A percentile compares a stretch with the other conserved stretches of the same genome.
phyloP scores from a whole-genome alignment of 1,140 invertebrate species.

The Drosophila gunungcola region DNA sequence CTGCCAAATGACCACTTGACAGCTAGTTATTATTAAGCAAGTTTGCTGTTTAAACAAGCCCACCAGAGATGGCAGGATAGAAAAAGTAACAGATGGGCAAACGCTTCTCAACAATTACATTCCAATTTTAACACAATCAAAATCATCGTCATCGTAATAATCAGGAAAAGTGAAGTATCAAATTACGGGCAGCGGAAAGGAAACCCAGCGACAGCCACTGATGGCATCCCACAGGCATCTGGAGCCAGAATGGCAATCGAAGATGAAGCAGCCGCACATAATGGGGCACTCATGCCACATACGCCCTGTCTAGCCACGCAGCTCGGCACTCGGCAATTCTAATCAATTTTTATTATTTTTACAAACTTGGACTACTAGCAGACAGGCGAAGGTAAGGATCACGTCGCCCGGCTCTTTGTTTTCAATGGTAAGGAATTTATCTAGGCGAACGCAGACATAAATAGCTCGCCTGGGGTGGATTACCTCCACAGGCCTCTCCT shows the following conservation, averaged over 20 bases:
- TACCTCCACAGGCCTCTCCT: slow-evolving; percentile 27
- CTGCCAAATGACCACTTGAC: slow-evolving; percentile 64
- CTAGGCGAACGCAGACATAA: slow-evolving; percentile 68
- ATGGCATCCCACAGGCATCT: slow-evolving; percentile 50
- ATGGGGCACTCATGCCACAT: slow-evolving; percentile 32
- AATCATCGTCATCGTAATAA: slow-evolving; percentile 78
- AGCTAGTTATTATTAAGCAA: slow-evolving; percentile 53
- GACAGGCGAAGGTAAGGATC: slow-evolving; percentile 22
- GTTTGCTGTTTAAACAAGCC: slow-evolving; percentile 53
- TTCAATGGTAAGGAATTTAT: slow-evolving; percentile 68
- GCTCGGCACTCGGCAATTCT: slow-evolving; percentile 71
- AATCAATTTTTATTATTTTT: slow-evolving; percentile 85
- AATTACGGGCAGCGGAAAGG: slow-evolving; percentile 62
- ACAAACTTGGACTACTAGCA: slow-evolving; percentile 65
- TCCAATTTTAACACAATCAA: slow-evolving; percentile 83
- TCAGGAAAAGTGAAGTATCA: slow-evolving; percentile 82
- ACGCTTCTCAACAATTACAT: slow-evolving; percentile 72
- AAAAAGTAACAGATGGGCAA: slow-evolving; percentile 17
- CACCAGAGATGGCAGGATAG: not conserved
- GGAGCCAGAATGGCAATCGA: slow-evolving; percentile 63
- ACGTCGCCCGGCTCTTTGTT: slow-evolving; percentile 63
- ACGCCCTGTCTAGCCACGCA: slow-evolving; percentile 50
- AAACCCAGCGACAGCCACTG: slow-evolving; percentile 9
- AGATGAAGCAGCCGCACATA: slow-evolving; percentile 54
- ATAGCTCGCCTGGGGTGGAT: slow-evolving; percentile 74